Base-by-base conservation (phyloP, 2,113 vertebrate genomes). In the Corythaeola cristata region DNA sequence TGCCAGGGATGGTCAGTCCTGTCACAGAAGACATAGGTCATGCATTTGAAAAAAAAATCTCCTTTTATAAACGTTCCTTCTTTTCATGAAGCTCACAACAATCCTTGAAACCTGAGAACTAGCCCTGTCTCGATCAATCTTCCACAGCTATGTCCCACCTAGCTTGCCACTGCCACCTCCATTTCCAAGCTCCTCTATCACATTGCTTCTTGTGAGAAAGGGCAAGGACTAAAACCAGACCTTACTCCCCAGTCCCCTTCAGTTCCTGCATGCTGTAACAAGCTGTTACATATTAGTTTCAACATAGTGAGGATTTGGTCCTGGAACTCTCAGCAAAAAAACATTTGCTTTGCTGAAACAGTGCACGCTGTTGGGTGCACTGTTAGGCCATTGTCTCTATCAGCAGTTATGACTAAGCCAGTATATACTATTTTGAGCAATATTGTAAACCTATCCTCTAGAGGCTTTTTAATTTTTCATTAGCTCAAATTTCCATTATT, bases 161-260 rank as follows among this genome's bases (percentile, higher is more conserved):
- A 68, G 2, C 15, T 71, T 73, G 8, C 11, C 19, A 24, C 47
- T 37, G 7, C 19, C 32, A 52, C 24, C 4, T 69, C 8, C 18
- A 5, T 76, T 79, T 67, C 58, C 35, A 18, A 73, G 6, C 4
- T 88, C 24, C 22, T 75, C 5, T 49, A 2, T 32, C 44, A 80
- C 3, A 5, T 12, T 9, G 30, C 27, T 82, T 15, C 28, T 52
- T 41, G 3, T 16, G 33, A 80, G 39, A 6, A 76, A 55, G 4
- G 15, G 8, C 11, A 85, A 71, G 10, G 4, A 13, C 45, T 74
- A 71, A 88, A 82, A 11, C 10, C 7, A 72, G 33, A n/a, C 33
- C 6, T 83, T 28, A 68, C 2, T 2, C 6, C 16, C 3, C 2
- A 41, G 3, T 0, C 7, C 6, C 0, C 76, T 84, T 12, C 16